Conservation (phyloP, 2,797 vertebrate genomes). For the Psittacula echo region DNA sequence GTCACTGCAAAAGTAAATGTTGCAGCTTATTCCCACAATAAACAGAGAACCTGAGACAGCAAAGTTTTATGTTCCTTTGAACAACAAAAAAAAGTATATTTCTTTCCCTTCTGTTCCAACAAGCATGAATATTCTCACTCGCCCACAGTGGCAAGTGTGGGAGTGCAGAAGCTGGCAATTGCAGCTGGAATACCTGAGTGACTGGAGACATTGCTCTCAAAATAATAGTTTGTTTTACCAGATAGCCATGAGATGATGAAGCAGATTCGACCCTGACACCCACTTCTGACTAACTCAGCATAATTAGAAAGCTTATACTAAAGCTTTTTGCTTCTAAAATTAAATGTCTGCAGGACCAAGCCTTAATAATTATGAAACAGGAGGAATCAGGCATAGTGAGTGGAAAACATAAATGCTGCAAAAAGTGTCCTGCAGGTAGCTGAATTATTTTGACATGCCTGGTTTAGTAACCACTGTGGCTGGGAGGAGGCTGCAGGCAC, state of each 20-base stretch:
- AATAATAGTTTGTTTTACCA: neutral
- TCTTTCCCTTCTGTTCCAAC: neutral
- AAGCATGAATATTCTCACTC: neutral
- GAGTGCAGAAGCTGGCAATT: neutral
- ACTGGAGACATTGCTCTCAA: neutral
- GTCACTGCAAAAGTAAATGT: neutral
- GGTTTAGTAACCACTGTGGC: neutral
- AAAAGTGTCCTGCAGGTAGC: neutral
- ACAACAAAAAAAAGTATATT: rapidly evolving
- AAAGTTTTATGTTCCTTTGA: neutral
- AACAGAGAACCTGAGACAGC: neutral
- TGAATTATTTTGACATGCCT: neutral
- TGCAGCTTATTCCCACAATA: neutral
- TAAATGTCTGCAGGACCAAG: neutral
- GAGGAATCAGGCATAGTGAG: neutral
- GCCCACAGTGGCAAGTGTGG: neutral
- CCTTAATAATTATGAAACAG: neutral
- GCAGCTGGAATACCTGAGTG: neutral
- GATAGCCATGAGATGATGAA: neutral
- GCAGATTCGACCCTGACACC: neutral
- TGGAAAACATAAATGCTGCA: neutral
- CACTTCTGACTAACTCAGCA: neutral
- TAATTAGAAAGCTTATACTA: neutral
- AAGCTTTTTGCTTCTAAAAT: neutral
- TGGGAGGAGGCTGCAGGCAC: neutral